Conservation (phyloP, 2,888 invertebrate species). For the Gibbula magus region DNA sequence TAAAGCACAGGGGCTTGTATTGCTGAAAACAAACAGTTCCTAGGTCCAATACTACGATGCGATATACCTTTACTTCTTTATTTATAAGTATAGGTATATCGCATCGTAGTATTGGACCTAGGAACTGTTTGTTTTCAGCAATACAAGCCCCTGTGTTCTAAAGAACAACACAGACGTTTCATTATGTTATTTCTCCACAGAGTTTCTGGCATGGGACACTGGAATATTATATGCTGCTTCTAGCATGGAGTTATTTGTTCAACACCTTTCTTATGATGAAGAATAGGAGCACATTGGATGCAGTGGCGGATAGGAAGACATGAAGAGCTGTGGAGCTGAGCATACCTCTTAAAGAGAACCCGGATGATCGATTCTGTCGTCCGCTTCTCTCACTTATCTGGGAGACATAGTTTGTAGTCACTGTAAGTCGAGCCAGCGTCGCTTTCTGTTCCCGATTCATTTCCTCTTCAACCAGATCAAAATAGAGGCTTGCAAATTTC, state of each 20-base stretch:
- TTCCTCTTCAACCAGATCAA: background rate
- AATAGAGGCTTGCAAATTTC: background rate
- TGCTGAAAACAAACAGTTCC: no score
- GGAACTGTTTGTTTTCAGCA: no score
- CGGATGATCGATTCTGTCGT: conserved; percentile 14
- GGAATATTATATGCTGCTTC: no score
- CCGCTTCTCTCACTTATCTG: background rate
- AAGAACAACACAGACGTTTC: no score
- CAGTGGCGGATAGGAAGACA: background rate
- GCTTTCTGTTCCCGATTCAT: background rate
- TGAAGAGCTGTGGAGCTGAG: background rate
- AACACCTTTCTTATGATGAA: background rate
- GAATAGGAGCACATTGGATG: background rate
- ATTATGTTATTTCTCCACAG: no score
- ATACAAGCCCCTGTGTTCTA: no score
- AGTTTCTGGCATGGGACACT: no score
- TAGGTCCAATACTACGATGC: no score
- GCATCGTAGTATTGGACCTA: no score
- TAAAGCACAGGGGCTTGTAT: no score
- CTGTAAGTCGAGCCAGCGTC: background rate
- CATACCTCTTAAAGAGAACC: conserved; percentile 1
- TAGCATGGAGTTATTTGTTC: background rate
- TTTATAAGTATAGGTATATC: no score
- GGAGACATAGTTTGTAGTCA: background rate
- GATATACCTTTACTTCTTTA: no score